These are phyloP conservation scores for Epizoanthus fatuus DNA, from an alignment of 92 coral and sea anemone genomes.

Conservation along the genomic window DNA sequence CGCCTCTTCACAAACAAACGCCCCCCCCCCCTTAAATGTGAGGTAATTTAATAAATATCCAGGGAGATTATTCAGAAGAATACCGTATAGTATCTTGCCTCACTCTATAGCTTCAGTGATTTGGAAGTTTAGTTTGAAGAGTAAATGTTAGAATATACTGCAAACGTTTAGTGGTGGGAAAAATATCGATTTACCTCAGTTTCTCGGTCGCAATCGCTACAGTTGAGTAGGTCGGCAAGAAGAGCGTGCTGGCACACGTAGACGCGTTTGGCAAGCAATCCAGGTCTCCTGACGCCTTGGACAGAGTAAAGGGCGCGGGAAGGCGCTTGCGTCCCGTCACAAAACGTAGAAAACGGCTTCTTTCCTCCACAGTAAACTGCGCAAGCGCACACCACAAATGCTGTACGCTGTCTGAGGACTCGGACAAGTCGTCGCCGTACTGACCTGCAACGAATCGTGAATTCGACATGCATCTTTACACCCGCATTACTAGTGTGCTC, in stretches of 20 bases:
- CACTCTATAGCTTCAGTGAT: too few relatives aligned
- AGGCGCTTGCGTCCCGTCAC: constrained; percentile 97
- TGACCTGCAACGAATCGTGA: constrained; percentile 72
- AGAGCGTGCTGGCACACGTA: constrained; percentile 97
- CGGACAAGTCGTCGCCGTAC: constrained; percentile 93
- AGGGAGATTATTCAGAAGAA: too few relatives aligned
- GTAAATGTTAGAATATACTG: too few relatives aligned
- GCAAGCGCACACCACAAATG: constrained; percentile 86
- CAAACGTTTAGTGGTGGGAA: too few relatives aligned
- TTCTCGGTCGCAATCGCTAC: constrained; percentile 87
- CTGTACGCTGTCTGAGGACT: constrained; percentile 85
- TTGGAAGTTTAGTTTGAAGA: too few relatives aligned
- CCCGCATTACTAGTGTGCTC: too few relatives aligned
- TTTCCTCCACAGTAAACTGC: constrained; percentile 87
- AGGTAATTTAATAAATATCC: too few relatives aligned
- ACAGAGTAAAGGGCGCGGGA: constrained; percentile 95
- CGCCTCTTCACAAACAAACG: too few relatives aligned
- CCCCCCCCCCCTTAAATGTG: too few relatives aligned
- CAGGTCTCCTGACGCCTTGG: constrained; percentile 90
- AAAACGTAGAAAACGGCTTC: constrained; percentile 97
- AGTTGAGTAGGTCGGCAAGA: constrained; percentile 87
- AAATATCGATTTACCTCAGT: constrained; percentile 72
- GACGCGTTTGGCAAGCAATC: constrained; percentile 95
- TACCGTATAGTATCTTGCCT: too few relatives aligned
- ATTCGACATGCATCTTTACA: background rate